These are phyloP conservation scores for Harmothoe impar DNA, from an alignment of 2,888 invertebrate genomes.

Conservation along the genomic window DNA sequence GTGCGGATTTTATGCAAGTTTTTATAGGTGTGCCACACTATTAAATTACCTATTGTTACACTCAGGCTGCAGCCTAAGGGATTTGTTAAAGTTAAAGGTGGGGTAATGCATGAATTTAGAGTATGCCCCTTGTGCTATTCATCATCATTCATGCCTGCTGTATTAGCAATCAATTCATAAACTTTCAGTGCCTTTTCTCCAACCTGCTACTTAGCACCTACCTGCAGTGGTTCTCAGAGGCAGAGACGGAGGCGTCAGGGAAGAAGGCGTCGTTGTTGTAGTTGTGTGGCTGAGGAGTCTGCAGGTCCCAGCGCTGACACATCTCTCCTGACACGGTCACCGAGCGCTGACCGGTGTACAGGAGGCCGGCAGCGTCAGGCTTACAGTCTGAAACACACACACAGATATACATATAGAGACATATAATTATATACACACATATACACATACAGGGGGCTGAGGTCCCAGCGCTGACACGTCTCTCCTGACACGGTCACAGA, in stretches of 20 bases:
- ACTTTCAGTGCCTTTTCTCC: too few relatives aligned
- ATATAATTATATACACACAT: too few relatives aligned
- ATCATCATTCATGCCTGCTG: too few relatives aligned
- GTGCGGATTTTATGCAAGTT: too few relatives aligned
- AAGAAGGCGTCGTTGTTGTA: conserved; percentile 7
- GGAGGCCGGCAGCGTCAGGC: background rate
- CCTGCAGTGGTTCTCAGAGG: conserved; percentile 61
- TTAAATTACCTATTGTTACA: too few relatives aligned
- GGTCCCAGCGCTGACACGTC: conserved; percentile 63
- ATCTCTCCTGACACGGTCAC: conserved; percentile 28
- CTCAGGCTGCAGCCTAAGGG: too few relatives aligned
- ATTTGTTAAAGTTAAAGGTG: too few relatives aligned
- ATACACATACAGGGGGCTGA: conserved; percentile 15
- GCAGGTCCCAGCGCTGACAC: conserved; percentile 63
- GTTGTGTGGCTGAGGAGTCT: conserved; percentile 54
- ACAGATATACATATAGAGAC: background rate
- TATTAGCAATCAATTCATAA: too few relatives aligned
- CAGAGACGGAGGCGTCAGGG: conserved; percentile 10
- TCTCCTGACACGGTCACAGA: background rate
- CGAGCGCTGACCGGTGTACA: background rate
- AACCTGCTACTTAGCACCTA: too few relatives aligned
- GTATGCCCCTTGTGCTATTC: too few relatives aligned
- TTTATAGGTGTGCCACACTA: too few relatives aligned
- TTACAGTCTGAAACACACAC: conserved; percentile 35
- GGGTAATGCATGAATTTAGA: too few relatives aligned